A percentile compares a stretch with the other conserved stretches of the same genome.
These are phyloP conservation scores for Glareola pratincola DNA, from an alignment of 2,113 vertebrate genomes.

Conservation along the genomic window DNA sequence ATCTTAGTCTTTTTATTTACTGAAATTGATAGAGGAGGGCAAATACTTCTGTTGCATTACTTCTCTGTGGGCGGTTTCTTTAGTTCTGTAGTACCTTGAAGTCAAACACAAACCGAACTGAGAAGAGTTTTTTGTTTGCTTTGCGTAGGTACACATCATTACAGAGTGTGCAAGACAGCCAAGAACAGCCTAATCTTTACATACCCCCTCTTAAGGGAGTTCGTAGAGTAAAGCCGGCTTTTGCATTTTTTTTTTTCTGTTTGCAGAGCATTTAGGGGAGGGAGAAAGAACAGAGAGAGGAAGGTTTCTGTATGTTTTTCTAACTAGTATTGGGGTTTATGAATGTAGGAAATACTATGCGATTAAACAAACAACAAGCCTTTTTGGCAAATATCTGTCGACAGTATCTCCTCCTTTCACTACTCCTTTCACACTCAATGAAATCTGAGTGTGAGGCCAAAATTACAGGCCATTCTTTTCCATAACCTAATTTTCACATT, in stretches of 20 bases:
- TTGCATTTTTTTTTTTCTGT: not conserved
- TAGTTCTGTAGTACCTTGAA: not conserved
- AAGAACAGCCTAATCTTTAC: fast-evolving
- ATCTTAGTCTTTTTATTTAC: not conserved
- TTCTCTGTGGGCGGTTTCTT: not conserved
- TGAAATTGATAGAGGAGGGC: not conserved
- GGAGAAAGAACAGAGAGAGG: not conserved
- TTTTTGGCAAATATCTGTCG: not conserved
- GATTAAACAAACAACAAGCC: not conserved
- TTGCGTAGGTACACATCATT: fast-evolving
- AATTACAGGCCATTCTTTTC: not conserved
- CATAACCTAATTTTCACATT: not conserved
- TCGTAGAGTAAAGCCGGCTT: not conserved
- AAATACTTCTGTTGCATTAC: not conserved
- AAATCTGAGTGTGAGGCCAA: not conserved
- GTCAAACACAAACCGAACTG: not conserved
- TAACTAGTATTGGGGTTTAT: not conserved
- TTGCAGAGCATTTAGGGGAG: not conserved
- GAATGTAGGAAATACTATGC: not conserved
- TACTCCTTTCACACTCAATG: not conserved
- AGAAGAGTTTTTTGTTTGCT: not conserved
- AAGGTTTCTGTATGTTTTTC: not conserved
- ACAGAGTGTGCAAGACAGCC: too few species aligned
- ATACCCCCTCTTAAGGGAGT: not conserved
- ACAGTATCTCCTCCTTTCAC: not conserved